These are phyloP conservation scores for Ectemnius continuus DNA, from an alignment of 2,888 invertebrate species.

Conservation along the genomic window DNA sequence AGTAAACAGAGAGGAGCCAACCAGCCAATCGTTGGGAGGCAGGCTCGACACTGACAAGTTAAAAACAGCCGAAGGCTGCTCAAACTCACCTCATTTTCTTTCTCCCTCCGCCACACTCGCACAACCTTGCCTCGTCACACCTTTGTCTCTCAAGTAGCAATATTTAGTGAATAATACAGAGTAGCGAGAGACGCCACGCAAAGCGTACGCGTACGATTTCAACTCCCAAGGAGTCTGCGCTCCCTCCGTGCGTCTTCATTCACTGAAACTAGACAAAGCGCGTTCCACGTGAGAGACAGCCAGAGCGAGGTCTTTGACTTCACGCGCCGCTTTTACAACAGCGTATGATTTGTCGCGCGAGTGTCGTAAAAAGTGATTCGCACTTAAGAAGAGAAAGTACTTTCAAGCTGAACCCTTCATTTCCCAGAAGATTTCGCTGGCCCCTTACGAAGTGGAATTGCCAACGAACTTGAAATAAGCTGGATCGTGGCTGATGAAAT, in stretches of 20 bases:
- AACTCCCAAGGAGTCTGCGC: neutral
- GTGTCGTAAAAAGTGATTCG: neutral
- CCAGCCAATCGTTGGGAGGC: conserved; percentile 56
- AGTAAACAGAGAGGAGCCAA: conserved; percentile 29
- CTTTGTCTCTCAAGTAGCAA: conserved; percentile 5
- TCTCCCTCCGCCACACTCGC: neutral
- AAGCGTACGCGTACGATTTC: neutral
- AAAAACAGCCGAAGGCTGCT: conserved; percentile 67
- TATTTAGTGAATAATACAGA: conserved; percentile 13
- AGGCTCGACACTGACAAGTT: conserved; percentile 53
- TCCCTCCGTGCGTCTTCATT: neutral
- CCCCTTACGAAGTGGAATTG: neutral
- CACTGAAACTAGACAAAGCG: neutral
- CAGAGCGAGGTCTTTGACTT: conserved; percentile 1
- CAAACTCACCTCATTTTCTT: conserved; percentile 35
- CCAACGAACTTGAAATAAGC: conserved; percentile 11
- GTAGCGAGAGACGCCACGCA: neutral
- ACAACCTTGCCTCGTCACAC: neutral
- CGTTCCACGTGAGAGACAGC: neutral
- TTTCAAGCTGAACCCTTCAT: too few relatives aligned
- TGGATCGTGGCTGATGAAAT: conserved; percentile 16
- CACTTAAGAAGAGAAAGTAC: too few relatives aligned
- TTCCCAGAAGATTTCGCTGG: too few relatives aligned
- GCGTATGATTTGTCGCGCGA: neutral
- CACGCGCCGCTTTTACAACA: neutral